phyloP scores from a whole-genome alignment of 2,888 invertebrate species.

The Dolichomitus sp. region DNA sequence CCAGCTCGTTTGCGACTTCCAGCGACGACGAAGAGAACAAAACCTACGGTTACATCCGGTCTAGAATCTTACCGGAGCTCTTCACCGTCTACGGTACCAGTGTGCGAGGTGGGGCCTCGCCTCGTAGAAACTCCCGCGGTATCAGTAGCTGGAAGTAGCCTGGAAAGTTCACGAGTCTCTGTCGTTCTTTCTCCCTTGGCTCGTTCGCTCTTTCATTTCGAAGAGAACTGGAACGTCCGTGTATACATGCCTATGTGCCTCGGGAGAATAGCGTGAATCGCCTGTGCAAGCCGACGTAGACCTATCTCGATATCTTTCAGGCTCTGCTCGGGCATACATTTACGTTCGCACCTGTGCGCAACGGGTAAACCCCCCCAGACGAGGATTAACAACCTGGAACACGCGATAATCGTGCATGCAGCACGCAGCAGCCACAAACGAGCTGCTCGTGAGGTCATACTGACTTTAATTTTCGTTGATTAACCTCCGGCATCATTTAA shows the following conservation, averaged over 20 bases:
- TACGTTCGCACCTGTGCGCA: constrained; percentile 46
- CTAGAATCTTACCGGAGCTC: constrained; percentile 41
- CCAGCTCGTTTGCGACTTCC: constrained; percentile 50
- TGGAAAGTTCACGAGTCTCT: constrained; percentile 38
- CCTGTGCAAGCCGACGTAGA: neutral
- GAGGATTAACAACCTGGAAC: constrained; percentile 62
- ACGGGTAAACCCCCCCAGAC: constrained; percentile 29
- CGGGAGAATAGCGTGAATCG: constrained; percentile 32
- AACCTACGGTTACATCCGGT: constrained; percentile 63
- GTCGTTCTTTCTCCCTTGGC: constrained; percentile 18
- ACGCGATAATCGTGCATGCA: constrained; percentile 59
- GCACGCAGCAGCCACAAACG: constrained; percentile 41
- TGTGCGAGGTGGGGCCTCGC: constrained; percentile 9
- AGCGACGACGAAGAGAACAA: constrained; percentile 44
- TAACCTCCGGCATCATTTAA: constrained; percentile 27
- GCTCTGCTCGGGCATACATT: constrained; percentile 27
- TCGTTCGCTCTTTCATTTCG: neutral
- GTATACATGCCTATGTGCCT: constrained; percentile 3
- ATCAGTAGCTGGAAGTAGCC: constrained; percentile 31
- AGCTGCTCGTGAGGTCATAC: constrained; percentile 37
- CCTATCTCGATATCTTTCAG: constrained; percentile 17
- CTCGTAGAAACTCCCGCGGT: constrained; percentile 16
- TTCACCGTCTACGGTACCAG: constrained; percentile 17
- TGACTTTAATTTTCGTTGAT: constrained; percentile 47
- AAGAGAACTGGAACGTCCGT: constrained; percentile 25